A percentile compares a stretch with the other conserved stretches of the same genome.
Conservation (phyloP, 2,888 invertebrate species). For the Limnephilus lunatus region DNA sequence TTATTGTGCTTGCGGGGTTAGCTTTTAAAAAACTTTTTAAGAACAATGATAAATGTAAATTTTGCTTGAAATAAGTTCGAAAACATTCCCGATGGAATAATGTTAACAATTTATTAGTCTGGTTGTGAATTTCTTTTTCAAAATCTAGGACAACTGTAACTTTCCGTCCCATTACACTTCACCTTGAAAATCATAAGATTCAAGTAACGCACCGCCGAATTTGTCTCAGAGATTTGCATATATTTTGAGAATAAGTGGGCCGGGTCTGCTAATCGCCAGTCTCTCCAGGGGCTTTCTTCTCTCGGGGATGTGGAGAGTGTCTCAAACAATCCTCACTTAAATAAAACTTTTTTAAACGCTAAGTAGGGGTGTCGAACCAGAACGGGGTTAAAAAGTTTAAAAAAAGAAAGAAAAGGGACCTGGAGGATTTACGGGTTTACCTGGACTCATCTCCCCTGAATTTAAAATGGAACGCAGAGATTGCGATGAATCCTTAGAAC, state of each 20-base stretch:
- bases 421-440: background rate
- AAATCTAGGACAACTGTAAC: background rate
- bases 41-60: background rate
- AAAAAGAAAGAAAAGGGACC: background rate
- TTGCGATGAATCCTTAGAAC: no score
- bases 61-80: background rate
- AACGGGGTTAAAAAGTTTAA: background rate
- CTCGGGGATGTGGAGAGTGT: no score
- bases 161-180: conserved; percentile 49
- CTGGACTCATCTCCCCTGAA: background rate
- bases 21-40: background rate
- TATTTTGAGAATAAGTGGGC: conserved; percentile 25
- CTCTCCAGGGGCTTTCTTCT: background rate
- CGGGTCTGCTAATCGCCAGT: background rate
- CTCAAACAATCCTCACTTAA: conserved; percentile 29
- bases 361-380: background rate
- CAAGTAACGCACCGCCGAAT: conserved; percentile 31
- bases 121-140: background rate
- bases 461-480: background rate
- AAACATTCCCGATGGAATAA: background rate
- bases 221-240: conserved; percentile 38
- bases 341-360: conserved; percentile 9
- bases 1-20: background rate
- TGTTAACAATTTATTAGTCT: background rate
- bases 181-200: background rate